phyloP scores from a whole-genome alignment of 2,113 vertebrate species.

The Phasianus colchicus region DNA sequence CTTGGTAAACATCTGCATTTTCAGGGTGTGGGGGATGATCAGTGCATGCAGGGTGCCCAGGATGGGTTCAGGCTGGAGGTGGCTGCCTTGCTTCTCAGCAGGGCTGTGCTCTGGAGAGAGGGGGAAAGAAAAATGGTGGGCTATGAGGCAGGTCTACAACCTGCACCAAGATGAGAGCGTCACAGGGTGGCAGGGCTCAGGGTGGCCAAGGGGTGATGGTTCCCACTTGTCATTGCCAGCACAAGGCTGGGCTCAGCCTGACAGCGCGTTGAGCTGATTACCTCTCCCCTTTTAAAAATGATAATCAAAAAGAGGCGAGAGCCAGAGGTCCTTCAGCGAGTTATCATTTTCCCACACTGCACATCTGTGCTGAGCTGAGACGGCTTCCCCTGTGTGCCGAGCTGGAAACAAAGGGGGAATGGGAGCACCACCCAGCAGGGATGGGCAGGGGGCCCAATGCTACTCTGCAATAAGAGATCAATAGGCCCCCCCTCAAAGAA shows the following conservation, averaged over 20 bases:
- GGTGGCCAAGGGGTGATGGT: slow-evolving; percentile 9
- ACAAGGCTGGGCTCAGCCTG: slow-evolving; percentile 20
- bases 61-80: not conserved
- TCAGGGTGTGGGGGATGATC: not conserved
- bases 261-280: not conserved
- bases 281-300: slow-evolving; percentile 25
- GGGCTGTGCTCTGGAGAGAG: not conserved
- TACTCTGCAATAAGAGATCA: not conserved
- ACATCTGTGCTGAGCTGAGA: slow-evolving; percentile 64
- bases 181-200: slow-evolving; percentile 8
- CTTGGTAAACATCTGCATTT: slow-evolving; percentile 29
- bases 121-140: slow-evolving; percentile 17
- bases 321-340: not conserved
- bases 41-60: not conserved
- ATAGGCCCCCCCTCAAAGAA: not conserved
- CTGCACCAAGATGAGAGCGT: slow-evolving; percentile 65
- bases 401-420: slow-evolving; percentile 74
- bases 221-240: slow-evolving; percentile 30
- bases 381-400: slow-evolving; percentile 67
- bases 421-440: not conserved
- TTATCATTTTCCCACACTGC: slow-evolving; percentile 42
- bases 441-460: not conserved
- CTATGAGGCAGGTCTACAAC: slow-evolving; percentile 51
- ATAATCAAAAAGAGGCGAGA: not conserved
- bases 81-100: not conserved